Evolutionary conservation across 2,888 invertebrate species (phyloP), one percentile per base, ranked within the genome.

Genomic region (Clistopyga incitator): DNA sequence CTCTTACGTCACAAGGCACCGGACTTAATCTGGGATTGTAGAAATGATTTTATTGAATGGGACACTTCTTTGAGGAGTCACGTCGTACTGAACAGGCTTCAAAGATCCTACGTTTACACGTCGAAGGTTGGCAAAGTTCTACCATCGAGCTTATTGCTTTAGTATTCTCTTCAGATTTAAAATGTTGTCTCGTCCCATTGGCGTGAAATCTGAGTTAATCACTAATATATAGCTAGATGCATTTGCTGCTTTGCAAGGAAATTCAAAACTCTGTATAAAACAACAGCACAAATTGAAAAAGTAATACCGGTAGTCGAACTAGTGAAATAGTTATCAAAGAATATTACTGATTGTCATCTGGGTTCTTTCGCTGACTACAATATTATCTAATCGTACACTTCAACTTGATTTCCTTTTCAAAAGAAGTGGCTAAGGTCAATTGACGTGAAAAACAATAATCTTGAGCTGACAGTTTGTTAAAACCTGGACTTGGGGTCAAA

Each of bases 41-140:
- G 92, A 15, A 92, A 92, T 72, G 90, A 92, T 78, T 92, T 93
- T 67, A 76, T 88, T 75, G 90, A 91, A 47, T 93, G 92, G 92
- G 89, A 91, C 76, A 87, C 88, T 0, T 85, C 89, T 6, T 76
- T 92, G 3, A 88, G 85, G 25, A 86, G 84, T 50, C 87, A 88
- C 50, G 89, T 90, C 15, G 56, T 90, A 25, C 87, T 92, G 3
- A 92, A 92, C 82, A 88, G 90, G 82, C 88, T 91, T 3, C 88
- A 91, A 54, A 90, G 90, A 71, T 89, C 91, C 6, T 88, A 87
- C 34, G 84, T 90, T 70, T 92, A 92, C 71, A 92, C 91, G 8
- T 92, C 92, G 29, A 93, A 92, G 90, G 92, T 86, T 76, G 6
- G 34, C 20, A 20, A 11, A 59, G 6, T 56, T 8, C 3, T 72